These are phyloP conservation scores for Desmophyllum pertusum DNA, from an alignment of 92 coral and sea anemone species.

Conservation along the genomic window DNA sequence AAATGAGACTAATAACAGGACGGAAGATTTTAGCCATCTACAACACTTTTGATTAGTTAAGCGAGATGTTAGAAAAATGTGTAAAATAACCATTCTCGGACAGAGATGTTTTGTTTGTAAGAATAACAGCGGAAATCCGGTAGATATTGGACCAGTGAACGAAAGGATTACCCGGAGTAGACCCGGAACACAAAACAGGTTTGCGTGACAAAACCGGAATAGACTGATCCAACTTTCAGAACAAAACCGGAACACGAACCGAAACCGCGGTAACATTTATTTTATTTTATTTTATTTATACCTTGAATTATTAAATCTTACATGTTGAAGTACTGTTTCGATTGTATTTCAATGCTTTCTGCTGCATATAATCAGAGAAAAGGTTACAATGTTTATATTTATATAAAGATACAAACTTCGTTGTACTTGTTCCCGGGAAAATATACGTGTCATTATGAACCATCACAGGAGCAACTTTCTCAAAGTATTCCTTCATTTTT, in stretches of 20 bases:
- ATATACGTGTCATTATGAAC: background rate
- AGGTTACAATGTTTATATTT: background rate
- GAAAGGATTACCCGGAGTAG: background rate
- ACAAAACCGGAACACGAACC: constrained; percentile 28
- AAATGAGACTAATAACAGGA: too few relatives aligned
- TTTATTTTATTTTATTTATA: too few relatives aligned
- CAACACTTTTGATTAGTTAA: background rate
- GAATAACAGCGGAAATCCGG: background rate
- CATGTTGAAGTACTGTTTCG: background rate
- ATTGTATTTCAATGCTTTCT: background rate
- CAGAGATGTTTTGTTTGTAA: background rate
- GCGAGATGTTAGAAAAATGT: background rate
- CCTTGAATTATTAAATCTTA: background rate
- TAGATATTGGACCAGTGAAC: background rate
- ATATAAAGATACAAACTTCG: background rate
- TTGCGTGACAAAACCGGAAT: constrained; percentile 31
- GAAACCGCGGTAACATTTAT: background rate
- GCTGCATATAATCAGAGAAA: background rate
- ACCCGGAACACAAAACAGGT: constrained; percentile 16
- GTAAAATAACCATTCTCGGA: background rate
- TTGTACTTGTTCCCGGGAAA: background rate
- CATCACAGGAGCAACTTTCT: background rate
- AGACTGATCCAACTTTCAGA: background rate
- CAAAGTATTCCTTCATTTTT: background rate
- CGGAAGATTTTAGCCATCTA: background rate